Conservation (phyloP, 2,797 vertebrate genomes). For the Hippoglossus hippoglossus region DNA sequence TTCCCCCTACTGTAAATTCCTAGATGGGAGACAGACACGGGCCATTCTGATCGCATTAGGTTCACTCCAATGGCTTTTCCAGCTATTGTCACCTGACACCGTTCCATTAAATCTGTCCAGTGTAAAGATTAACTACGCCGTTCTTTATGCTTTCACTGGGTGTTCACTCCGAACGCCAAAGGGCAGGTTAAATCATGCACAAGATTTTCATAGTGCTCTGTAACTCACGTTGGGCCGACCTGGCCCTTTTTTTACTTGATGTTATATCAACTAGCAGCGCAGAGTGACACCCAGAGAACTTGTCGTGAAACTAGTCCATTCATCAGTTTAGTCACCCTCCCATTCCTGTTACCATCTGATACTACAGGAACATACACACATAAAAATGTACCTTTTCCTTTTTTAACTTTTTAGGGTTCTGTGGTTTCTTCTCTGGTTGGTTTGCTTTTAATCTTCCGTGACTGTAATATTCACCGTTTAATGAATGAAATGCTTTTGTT, state of each 20-base stretch:
- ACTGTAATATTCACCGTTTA: neutral
- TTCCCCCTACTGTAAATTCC: constrained; percentile 66
- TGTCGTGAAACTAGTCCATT: constrained; percentile 31
- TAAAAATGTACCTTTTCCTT: neutral
- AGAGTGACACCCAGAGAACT: constrained; percentile 36
- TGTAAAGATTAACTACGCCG: constrained; percentile 84
- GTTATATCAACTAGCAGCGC: constrained; percentile 46
- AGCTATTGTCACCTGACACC: constrained; percentile 87
- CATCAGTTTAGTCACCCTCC: constrained; percentile 29
- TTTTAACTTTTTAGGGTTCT: neutral
- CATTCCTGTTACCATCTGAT: constrained; percentile 17
- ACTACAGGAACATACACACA: constrained; percentile 3
- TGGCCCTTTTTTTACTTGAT: constrained; percentile 46
- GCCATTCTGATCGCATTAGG: constrained; percentile 72
- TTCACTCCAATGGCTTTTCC: constrained; percentile 86
- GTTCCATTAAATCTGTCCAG: constrained; percentile 87
- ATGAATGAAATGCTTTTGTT: neutral
- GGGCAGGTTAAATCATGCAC: constrained; percentile 75
- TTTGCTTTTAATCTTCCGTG: neutral
- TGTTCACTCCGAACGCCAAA: constrained; percentile 54
- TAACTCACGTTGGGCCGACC: constrained; percentile 54
- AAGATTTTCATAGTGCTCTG: constrained; percentile 50
- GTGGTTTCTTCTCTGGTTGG: neutral
- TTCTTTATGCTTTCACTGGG: constrained; percentile 74
- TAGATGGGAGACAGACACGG: constrained; percentile 60